These are phyloP conservation scores for Acleris emargana DNA, from an alignment of 2,888 invertebrate species.

Conservation along the genomic window DNA sequence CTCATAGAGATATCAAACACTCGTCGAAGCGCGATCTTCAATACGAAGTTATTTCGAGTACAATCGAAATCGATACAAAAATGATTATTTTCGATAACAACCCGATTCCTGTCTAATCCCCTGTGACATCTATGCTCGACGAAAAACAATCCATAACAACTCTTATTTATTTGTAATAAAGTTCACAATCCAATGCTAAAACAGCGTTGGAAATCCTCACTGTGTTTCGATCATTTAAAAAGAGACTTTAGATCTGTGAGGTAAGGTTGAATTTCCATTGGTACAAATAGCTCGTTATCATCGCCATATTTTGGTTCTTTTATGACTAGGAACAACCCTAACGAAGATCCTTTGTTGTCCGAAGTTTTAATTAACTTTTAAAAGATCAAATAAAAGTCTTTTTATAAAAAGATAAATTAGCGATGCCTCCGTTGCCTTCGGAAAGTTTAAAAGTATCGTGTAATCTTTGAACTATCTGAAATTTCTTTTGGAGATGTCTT, in stretches of 20 bases:
- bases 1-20: slow-evolving; percentile 1
- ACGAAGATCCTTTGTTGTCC: slow-evolving; percentile 34
- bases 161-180: neutral
- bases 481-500: neutral
- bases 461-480: slow-evolving; percentile 16
- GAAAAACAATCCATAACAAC: neutral
- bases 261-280: slow-evolving; percentile 3
- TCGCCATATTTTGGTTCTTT: slow-evolving; percentile 29
- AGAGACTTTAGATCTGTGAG: neutral
- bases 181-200: slow-evolving; percentile 5
- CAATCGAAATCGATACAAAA: slow-evolving; percentile 33
- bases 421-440: neutral
- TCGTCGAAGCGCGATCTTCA: slow-evolving; percentile 12
- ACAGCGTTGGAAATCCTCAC: neutral
- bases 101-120: slow-evolving; percentile 26
- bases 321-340: slow-evolving; percentile 35
- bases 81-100: slow-evolving; percentile 35
- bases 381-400: slow-evolving; percentile 35
- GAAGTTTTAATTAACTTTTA: slow-evolving; percentile 37
- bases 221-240: neutral
- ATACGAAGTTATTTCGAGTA: slow-evolving; percentile 27
- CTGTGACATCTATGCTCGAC: slow-evolving; percentile 13
- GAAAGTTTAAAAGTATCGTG: slow-evolving; percentile 3
- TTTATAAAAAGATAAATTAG: slow-evolving; percentile 24
- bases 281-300: slow-evolving; percentile 6